phyloP scores from a whole-genome alignment of 64 coral and sea anemone genomes.

The Acropora tenuis region DNA sequence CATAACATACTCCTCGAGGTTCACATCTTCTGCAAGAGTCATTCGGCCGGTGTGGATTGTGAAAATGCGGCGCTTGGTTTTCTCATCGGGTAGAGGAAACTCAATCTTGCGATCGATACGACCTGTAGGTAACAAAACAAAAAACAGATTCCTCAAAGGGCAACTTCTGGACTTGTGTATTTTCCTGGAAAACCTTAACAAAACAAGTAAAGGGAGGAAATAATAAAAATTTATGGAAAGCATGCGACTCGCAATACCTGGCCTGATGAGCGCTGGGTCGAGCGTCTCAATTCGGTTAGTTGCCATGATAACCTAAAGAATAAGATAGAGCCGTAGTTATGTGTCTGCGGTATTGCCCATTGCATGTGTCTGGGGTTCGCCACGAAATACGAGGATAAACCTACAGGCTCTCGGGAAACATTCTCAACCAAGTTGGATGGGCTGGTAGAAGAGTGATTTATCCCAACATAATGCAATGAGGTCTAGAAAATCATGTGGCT shows the following conservation, averaged over 20 bases:
- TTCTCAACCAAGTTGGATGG: too few relatives aligned
- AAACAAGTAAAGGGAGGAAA: too few relatives aligned
- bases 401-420: too few relatives aligned
- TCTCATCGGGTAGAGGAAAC: slow-evolving; percentile 96
- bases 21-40: slow-evolving; percentile 89
- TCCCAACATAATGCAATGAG: too few relatives aligned
- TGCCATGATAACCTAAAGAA: slow-evolving; percentile 86
- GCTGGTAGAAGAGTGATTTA: too few relatives aligned
- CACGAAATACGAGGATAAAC: too few relatives aligned
- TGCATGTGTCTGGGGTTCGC: too few relatives aligned
- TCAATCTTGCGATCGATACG: slow-evolving; percentile 99
- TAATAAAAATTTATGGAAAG: too few relatives aligned
- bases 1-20: slow-evolving; percentile 96
- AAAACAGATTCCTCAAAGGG: too few relatives aligned
- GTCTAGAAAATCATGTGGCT: too few relatives aligned
- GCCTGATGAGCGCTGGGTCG: slow-evolving; percentile 92
- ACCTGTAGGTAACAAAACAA: slow-evolving; percentile 23
- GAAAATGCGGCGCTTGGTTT: slow-evolving; percentile 97
- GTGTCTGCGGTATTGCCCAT: background rate
- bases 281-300: slow-evolving; percentile 97
- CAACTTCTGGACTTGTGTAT: too few relatives aligned
- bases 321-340: background rate
- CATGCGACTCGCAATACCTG: slow-evolving; percentile 42
- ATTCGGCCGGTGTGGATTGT: slow-evolving; percentile 93
- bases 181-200: too few relatives aligned